Percentiles rank a stretch among this genome's conserved stretches.
These are phyloP conservation scores for Phymanthus crucifer DNA, from an alignment of 92 coral and sea anemone species.

Conservation along the genomic window DNA sequence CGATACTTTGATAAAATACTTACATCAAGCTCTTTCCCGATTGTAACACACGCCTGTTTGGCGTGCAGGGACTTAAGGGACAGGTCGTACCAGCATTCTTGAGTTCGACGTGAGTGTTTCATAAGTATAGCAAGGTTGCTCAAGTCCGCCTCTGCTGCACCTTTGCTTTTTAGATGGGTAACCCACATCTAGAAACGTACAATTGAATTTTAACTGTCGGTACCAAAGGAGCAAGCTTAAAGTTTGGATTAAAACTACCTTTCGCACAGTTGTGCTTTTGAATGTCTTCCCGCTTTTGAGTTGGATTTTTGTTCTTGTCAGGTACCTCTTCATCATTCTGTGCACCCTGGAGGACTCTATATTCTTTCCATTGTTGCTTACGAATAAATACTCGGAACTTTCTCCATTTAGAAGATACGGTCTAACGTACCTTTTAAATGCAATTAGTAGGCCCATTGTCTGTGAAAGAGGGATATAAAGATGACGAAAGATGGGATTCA, in stretches of 20 bases:
- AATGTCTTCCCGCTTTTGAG: background rate
- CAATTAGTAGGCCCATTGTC: background rate
- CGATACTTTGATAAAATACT: background rate
- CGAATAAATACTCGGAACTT: background rate
- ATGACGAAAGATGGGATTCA: background rate
- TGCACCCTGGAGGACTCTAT: background rate
- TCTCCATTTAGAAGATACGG: background rate
- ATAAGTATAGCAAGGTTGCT: background rate
- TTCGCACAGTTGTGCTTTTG: background rate
- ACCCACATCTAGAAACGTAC: background rate
- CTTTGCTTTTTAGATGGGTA: background rate
- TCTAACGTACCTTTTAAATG: background rate
- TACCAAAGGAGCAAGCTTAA: background rate
- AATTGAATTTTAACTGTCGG: background rate
- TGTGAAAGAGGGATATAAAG: background rate
- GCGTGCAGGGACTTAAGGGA: background rate
- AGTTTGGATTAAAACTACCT: background rate
- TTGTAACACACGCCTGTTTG: background rate
- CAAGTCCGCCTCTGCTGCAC: background rate
- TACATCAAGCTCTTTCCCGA: background rate
- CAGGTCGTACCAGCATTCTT: background rate
- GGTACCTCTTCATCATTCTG: background rate
- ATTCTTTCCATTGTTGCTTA: background rate
- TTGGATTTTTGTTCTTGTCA: fast-evolving
- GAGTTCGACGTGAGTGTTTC: background rate